phyloP scores from a whole-genome alignment of 2,113 vertebrate genomes.

The Varanus komodoensis region DNA sequence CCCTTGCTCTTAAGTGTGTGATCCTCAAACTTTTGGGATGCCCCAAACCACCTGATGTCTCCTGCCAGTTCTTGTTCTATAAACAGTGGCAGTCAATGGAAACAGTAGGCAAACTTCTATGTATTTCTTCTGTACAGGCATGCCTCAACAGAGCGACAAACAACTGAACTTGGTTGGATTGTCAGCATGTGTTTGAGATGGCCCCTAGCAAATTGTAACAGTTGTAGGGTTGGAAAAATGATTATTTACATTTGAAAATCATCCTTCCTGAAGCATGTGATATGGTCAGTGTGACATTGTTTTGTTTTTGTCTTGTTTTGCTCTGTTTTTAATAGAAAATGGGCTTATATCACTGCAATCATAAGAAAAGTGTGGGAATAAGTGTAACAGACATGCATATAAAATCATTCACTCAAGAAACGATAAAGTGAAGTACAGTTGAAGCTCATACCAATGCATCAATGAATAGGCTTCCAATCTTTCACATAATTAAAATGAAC shows the following conservation, averaged over 20 bases:
- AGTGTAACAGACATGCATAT: not conserved
- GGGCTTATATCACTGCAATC: not conserved
- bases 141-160: no score
- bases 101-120: not conserved
- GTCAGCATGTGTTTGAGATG: no score
- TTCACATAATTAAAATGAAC: conserved; percentile 29
- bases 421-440: not conserved
- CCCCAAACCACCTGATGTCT: no score
- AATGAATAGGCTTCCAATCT: not conserved
- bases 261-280: not conserved
- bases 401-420: conserved; percentile 12
- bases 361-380: not conserved
- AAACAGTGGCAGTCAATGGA: not conserved
- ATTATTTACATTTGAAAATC: not conserved
- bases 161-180: no score
- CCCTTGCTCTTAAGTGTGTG: no score
- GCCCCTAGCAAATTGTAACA: no score
- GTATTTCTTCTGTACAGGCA: not conserved
- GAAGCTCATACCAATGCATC: not conserved
- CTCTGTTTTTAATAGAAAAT: not conserved
- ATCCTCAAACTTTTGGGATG: no score
- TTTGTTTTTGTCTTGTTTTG: no score
- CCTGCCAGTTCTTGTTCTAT: no score
- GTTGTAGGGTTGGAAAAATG: no score
- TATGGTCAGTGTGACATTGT: no score